phyloP scores from a whole-genome alignment of 2,113 vertebrate genomes.

The Proteles cristata region DNA sequence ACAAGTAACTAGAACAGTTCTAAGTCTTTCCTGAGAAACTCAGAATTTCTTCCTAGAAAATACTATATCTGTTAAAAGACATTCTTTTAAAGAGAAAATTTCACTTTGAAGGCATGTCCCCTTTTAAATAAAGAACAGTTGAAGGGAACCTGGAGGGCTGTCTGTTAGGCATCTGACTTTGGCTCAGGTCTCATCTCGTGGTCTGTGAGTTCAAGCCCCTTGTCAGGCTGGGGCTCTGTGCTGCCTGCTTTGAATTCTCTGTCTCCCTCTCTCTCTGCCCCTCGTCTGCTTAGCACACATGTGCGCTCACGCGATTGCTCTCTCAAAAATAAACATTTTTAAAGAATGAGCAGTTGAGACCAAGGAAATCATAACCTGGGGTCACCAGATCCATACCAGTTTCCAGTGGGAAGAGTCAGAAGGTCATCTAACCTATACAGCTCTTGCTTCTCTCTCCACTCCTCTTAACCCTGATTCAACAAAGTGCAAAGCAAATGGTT shows the following conservation, averaged over 20 bases:
- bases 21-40: slow-evolving; percentile 6
- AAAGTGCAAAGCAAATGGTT: neutral
- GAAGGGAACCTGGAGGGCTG: neutral
- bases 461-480: neutral
- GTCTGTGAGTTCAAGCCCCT: too few relatives aligned
- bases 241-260: too few relatives aligned
- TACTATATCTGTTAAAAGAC: neutral
- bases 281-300: too few relatives aligned
- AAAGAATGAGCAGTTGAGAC: neutral
- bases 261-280: too few relatives aligned
- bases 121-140: neutral
- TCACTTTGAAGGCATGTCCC: slow-evolving; percentile 4
- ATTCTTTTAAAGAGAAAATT: neutral
- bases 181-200: too few relatives aligned
- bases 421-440: neutral
- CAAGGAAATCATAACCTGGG: neutral
- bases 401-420: neutral
- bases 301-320: too few relatives aligned
- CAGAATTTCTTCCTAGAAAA: neutral
- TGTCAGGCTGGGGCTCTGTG: too few relatives aligned
- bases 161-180: too few relatives aligned
- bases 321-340: too few relatives aligned
- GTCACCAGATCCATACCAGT: neutral
- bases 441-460: neutral
- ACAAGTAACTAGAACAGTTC: slow-evolving; percentile 35